These are phyloP conservation scores for Pentalonia nigronervosa DNA, from an alignment of 1,140 invertebrate species.

Conservation along the genomic window DNA sequence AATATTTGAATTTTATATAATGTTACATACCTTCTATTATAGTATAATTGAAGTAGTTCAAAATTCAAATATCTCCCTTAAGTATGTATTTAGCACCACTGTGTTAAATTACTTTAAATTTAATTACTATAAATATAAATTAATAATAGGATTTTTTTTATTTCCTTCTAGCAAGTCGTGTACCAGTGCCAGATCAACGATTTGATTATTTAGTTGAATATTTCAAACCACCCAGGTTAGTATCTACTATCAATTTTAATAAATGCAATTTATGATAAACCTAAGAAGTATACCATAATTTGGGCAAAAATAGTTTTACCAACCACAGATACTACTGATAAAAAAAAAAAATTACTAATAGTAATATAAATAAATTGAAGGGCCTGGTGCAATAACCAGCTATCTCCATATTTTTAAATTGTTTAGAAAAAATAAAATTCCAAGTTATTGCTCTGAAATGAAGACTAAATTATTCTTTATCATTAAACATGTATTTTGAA, in stretches of 20 bases:
- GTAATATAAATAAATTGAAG: not conserved
- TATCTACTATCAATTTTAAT: not conserved
- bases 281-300: not conserved
- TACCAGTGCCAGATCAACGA: slow-evolving; percentile 95
- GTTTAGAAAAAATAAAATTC: not conserved
- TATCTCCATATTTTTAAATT: not conserved
- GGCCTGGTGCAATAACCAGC: not conserved
- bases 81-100: not conserved
- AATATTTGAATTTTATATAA: no score
- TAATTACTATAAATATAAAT: slow-evolving; percentile 9
- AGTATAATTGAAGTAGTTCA: not conserved
- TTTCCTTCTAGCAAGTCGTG: slow-evolving; percentile 81
- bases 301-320: not conserved
- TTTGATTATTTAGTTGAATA: slow-evolving; percentile 93
- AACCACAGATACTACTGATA: not conserved
- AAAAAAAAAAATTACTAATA: not conserved
- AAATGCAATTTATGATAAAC: not conserved
- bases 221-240: slow-evolving; percentile 93
- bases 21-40: no score
- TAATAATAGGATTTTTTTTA: slow-evolving; percentile 46
- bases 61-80: not conserved
- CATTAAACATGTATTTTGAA: not conserved
- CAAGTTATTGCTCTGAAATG: not conserved
- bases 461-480: not conserved
- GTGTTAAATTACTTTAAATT: not conserved